Evolutionary conservation across 2,888 invertebrate genomes (phyloP).

Genomic region (Bombylius discolor): DNA sequence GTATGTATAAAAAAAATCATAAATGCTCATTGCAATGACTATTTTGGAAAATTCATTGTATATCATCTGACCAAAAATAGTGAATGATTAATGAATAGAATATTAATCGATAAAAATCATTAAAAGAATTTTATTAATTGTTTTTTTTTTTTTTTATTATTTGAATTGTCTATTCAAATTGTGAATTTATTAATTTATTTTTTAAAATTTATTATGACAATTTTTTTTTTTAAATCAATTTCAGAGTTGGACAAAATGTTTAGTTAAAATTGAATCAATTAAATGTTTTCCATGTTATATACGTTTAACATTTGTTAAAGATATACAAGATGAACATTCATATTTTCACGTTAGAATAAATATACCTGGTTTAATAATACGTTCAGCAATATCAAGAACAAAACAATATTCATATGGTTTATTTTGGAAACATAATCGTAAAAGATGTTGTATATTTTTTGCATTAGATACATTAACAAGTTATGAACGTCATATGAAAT

Average conservation of each 20-base stretch:
- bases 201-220: too few relatives aligned
- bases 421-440: conserved; percentile 36
- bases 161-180: too few relatives aligned
- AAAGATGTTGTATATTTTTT: conserved; percentile 33
- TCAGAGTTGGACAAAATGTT: conserved; percentile 30
- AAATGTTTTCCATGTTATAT: conserved; percentile 36
- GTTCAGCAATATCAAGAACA: conserved; percentile 32
- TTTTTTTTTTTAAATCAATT: background rate
- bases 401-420: conserved; percentile 33
- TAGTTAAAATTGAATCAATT: conserved; percentile 36
- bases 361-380: conserved; percentile 33
- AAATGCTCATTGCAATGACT: too few relatives aligned
- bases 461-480: conserved; percentile 30
- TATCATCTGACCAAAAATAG: too few relatives aligned
- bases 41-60: too few relatives aligned
- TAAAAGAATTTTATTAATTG: too few relatives aligned
- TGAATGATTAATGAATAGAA: too few relatives aligned
- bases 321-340: conserved; percentile 15
- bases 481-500: conserved; percentile 34
- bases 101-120: too few relatives aligned
- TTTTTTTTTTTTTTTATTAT: too few relatives aligned
- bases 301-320: conserved; percentile 27
- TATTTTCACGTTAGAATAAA: conserved; percentile 25
- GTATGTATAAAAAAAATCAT: too few relatives aligned
- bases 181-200: too few relatives aligned